Evolutionary conservation across 2,113 vertebrate genomes (phyloP).

Genomic region (Strigops habroptila): DNA sequence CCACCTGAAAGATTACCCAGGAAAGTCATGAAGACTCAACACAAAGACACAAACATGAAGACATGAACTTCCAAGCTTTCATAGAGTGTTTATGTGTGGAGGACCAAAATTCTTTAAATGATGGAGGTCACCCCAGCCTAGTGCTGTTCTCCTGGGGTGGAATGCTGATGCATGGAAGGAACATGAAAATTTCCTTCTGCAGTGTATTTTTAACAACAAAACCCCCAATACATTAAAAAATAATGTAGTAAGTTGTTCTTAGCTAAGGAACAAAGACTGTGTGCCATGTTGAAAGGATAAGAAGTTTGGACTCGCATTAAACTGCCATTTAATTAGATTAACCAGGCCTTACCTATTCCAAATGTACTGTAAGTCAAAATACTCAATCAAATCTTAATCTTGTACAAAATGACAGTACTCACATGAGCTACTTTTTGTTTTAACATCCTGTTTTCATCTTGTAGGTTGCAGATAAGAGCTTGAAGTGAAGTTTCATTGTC

Average conservation of each 20-base stretch:
- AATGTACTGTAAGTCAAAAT: not conserved
- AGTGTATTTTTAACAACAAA: not conserved
- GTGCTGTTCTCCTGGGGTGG: not conserved
- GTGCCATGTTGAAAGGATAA: not conserved
- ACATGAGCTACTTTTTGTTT: slow-evolving; percentile 87
- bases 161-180: not conserved
- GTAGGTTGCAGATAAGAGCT: slow-evolving; percentile 70
- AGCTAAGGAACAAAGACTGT: not conserved
- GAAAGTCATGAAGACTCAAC: not conserved
- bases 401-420: slow-evolving; percentile 64
- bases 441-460: slow-evolving; percentile 85
- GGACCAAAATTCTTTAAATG: not conserved
- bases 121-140: not conserved
- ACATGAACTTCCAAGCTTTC: not conserved
- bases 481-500: slow-evolving; percentile 63
- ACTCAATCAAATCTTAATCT: not conserved
- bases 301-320: not conserved
- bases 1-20: slow-evolving; percentile 77
- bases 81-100: not conserved
- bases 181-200: not conserved
- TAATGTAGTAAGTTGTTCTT: not conserved
- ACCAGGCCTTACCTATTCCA: not conserved
- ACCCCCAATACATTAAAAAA: not conserved
- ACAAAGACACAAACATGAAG: not conserved
- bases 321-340: not conserved